These are phyloP conservation scores for Archivesica marissinica DNA, from an alignment of 1,140 invertebrate genomes.

Conservation along the genomic window DNA sequence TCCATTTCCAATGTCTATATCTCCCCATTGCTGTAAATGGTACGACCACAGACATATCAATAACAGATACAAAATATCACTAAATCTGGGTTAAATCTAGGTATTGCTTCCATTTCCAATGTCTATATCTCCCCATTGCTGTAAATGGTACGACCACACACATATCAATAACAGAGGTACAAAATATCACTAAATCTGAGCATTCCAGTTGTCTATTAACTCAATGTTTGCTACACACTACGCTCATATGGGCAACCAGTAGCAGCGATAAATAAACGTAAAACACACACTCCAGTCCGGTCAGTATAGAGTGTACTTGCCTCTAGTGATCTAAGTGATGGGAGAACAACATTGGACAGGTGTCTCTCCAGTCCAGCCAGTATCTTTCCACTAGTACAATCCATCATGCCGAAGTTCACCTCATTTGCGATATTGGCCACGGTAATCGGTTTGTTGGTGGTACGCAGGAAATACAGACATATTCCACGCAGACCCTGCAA, in stretches of 20 bases:
- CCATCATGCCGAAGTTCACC: conserved; percentile 92
- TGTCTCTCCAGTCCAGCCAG: conserved; percentile 94
- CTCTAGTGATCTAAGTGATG: conserved; percentile 84
- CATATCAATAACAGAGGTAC: background rate
- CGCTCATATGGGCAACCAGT: too few relatives aligned
- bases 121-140: too few relatives aligned
- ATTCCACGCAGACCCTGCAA: conserved; percentile 90
- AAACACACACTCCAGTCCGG: too few relatives aligned
- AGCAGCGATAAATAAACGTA: too few relatives aligned
- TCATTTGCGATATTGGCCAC: conserved; percentile 93
- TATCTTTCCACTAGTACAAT: conserved; percentile 91
- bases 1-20: conserved; percentile 71
- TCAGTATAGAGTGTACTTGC: too few relatives aligned
- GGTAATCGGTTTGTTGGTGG: conserved; percentile 91
- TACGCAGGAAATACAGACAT: conserved; percentile 94
- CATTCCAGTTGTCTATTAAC: too few relatives aligned
- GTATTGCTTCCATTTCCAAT: too few relatives aligned
- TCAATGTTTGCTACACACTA: too few relatives aligned
- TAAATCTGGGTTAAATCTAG: conserved; percentile 15
- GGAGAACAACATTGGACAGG: conserved; percentile 93
- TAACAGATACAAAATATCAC: background rate
- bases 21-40: conserved; percentile 75
- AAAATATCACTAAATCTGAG: background rate
- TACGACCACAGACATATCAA: background rate
- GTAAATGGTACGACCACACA: background rate